A percentile compares a stretch with the other conserved stretches of the same genome.
phyloP scores from a whole-genome alignment of 2,797 vertebrate species.

The Phrynocephalus guinanensis region DNA sequence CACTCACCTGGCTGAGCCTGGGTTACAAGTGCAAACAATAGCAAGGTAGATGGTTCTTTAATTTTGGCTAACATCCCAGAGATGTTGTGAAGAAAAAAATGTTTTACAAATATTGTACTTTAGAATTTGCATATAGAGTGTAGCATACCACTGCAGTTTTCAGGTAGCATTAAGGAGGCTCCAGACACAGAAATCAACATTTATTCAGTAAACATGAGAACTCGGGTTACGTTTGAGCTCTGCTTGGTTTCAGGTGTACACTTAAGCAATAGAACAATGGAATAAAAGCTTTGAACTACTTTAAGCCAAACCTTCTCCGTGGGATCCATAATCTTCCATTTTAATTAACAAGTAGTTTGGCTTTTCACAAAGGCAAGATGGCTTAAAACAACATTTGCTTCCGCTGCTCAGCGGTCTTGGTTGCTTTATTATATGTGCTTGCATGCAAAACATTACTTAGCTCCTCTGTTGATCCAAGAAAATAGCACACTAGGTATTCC shows the following conservation, averaged over 20 bases:
- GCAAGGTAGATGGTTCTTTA: too few species aligned
- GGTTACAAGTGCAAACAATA: too few species aligned
- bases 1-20: too few species aligned
- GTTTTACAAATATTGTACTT: not conserved
- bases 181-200: conserved; percentile 7
- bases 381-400: conserved; percentile 46
- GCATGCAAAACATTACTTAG: conserved; percentile 40
- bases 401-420: conserved; percentile 8
- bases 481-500: not conserved
- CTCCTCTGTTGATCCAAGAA: conserved; percentile 17
- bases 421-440: conserved; percentile 46
- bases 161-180: not conserved
- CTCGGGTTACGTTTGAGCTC: conserved; percentile 9
- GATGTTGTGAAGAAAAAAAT: not conserved
- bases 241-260: conserved; percentile 34
- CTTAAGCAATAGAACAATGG: conserved; percentile 15
- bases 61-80: too few species aligned
- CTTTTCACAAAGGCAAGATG: conserved; percentile 33
- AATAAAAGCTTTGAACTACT: conserved; percentile 48
- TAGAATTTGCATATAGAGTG: not conserved
- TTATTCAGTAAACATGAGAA: not conserved
- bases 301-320: conserved; percentile 28
- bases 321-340: conserved; percentile 39
- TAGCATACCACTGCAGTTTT: not conserved
- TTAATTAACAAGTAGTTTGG: conserved; percentile 48